Evolutionary conservation across 2,888 invertebrate species (phyloP), one percentile per base, ranked within the genome.

Genomic region (Drosophila greeni): DNA sequence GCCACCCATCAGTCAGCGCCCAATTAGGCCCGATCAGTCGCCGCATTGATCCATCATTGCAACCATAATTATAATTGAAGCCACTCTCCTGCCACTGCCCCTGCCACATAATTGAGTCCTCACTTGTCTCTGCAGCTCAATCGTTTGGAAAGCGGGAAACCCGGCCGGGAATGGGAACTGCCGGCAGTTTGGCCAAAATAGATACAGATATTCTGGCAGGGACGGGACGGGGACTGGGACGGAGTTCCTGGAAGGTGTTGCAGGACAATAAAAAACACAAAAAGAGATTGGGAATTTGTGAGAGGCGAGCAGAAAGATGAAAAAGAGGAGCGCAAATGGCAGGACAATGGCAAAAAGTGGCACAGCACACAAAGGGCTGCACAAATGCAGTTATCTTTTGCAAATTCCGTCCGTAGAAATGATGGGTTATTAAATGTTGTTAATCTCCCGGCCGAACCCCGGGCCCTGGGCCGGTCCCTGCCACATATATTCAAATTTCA

Each of bases 391-490:
- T 81, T 80, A 82, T 78, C 80, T 82, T 14, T 31, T 72, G 66
- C 73, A 72, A 79, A 79, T 59, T 66, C 61, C 65, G 62, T 75
- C 64, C 58, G 55, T 62, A 65, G 56, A 81, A 76, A 77, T 82
- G 64, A 78, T 84, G 78, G 84, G 80, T 82, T 82, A 82, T 82
- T 84, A 84, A 84, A 82, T 78, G 72, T 82, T 84, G 80, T 84
- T 82, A 82, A 82, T 82, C 82, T 83, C 31, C 31, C 1, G 1
- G 16, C 24, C n/a, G n/a, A 8, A 11, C 14, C 42, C 42, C 1
- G 11, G n/a, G n/a, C n/a, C 9, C 42, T 16, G 8, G 36, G 8
- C 16, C 34, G 2, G 42, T 1, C 20, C 23, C 20, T 8, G 23
- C n/a, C n/a, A 14, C 40, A 66, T 20, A 82, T 82, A 83, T 83